phyloP scores from a whole-genome alignment of 2,797 vertebrate species.

The Propithecus perrieri region DNA sequence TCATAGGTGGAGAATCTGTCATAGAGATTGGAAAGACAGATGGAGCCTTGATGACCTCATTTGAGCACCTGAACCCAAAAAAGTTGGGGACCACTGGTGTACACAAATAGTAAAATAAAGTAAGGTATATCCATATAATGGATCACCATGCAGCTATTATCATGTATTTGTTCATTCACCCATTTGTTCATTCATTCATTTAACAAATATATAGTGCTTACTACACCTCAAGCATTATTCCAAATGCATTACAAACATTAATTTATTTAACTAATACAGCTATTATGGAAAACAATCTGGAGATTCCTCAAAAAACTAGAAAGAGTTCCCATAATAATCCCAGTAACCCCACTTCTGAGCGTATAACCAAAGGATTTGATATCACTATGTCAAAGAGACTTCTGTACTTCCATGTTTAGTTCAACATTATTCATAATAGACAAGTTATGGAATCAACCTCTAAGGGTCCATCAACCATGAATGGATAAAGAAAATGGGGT shows the following conservation, averaged over 20 bases:
- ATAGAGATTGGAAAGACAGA: background rate
- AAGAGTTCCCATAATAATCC: background rate
- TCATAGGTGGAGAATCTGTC: background rate
- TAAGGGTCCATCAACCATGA: background rate
- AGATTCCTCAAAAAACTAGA: background rate
- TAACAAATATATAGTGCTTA: background rate
- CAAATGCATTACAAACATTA: background rate
- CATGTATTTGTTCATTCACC: background rate
- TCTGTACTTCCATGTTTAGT: background rate
- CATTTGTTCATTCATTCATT: background rate
- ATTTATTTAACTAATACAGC: conserved; percentile 5
- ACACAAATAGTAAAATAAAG: background rate
- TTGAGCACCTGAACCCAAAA: background rate
- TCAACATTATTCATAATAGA: background rate
- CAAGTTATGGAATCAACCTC: background rate
- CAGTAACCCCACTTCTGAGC: background rate
- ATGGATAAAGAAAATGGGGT: background rate
- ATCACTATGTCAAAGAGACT: background rate
- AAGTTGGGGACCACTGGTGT: too few species aligned
- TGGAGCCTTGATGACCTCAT: background rate
- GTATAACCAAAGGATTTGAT: background rate
- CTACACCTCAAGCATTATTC: background rate
- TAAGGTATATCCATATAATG: background rate
- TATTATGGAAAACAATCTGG: background rate
- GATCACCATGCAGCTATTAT: background rate